A percentile compares a stretch with the other conserved stretches of the same genome.
Evolutionary conservation across 2,888 invertebrate genomes (phyloP).

Genomic region (Liopterus haemorrhoidalis): DNA sequence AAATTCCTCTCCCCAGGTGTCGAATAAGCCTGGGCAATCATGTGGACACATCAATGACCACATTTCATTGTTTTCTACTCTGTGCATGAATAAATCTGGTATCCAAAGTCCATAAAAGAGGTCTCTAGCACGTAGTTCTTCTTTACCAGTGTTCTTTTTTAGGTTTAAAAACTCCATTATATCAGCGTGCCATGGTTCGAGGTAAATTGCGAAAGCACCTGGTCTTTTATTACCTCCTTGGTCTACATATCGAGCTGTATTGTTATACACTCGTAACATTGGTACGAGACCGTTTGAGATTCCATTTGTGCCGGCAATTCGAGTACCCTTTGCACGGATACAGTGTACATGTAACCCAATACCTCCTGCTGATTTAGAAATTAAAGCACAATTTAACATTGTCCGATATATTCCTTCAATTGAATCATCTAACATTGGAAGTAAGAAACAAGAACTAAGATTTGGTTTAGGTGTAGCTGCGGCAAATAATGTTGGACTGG

Average conservation of each 20-base stretch:
- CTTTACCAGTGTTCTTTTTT: constrained; percentile 93
- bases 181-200: constrained; percentile 95
- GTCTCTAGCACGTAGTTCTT: constrained; percentile 90
- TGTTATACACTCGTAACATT: constrained; percentile 91
- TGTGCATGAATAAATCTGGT: constrained; percentile 95
- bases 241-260: constrained; percentile 93
- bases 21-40: constrained; percentile 81
- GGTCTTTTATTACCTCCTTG: constrained; percentile 98
- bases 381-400: constrained; percentile 85
- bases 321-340: constrained; percentile 85
- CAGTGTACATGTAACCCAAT: constrained; percentile 95
- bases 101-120: constrained; percentile 97
- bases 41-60: constrained; percentile 99
- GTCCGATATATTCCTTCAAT: constrained; percentile 94
- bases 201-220: constrained; percentile 94
- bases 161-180: constrained; percentile 63
- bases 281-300: constrained; percentile 93
- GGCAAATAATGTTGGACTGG: constrained; percentile 94
- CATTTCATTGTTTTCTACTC: constrained; percentile 73
- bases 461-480: constrained; percentile 89
- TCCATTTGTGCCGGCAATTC: constrained; percentile 91
- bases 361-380: constrained; percentile 96
- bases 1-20: constrained; percentile 94
- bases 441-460: constrained; percentile 89
- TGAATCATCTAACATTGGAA: constrained; percentile 92